phyloP scores from a whole-genome alignment of 2,113 vertebrate genomes.

The Shinisaurus crocodilurus region DNA sequence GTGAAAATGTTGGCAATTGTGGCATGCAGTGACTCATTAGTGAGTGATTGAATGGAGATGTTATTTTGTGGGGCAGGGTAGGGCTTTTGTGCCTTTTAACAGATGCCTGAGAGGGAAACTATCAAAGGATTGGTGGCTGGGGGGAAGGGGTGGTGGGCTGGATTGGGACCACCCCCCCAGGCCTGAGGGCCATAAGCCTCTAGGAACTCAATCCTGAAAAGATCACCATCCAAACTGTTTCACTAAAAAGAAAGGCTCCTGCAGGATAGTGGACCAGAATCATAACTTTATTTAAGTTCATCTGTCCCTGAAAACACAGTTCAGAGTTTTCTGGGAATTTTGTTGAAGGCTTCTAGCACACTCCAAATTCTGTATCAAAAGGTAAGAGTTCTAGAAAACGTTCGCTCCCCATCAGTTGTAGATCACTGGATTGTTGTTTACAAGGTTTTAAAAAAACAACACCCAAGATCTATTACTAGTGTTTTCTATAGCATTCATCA shows the following conservation, averaged over 20 bases:
- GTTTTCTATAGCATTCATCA: neutral
- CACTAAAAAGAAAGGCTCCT: neutral
- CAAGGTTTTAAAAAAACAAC: neutral
- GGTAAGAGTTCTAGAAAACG: neutral
- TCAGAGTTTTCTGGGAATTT: neutral
- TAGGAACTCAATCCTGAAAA: neutral
- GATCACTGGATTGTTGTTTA: neutral
- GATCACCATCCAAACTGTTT: neutral
- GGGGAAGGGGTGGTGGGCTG: too few relatives aligned
- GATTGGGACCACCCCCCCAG: too few relatives aligned
- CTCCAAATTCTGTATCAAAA: neutral
- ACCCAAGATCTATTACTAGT: neutral
- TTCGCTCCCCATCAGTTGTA: neutral
- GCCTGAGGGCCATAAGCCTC: too few relatives aligned
- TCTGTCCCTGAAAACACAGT: neutral
- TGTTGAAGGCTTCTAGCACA: neutral
- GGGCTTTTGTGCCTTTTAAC: too few relatives aligned
- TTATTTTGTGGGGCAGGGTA: too few relatives aligned
- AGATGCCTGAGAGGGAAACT: too few relatives aligned
- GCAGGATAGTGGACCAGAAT: neutral
- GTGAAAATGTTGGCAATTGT: too few relatives aligned
- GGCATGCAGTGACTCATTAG: too few relatives aligned
- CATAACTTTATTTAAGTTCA: slow-evolving; percentile 2
- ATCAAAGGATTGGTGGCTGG: too few relatives aligned
- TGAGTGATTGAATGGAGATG: too few relatives aligned